Base-by-base conservation (phyloP, 2,113 vertebrate genomes). In the Turnix velox region DNA sequence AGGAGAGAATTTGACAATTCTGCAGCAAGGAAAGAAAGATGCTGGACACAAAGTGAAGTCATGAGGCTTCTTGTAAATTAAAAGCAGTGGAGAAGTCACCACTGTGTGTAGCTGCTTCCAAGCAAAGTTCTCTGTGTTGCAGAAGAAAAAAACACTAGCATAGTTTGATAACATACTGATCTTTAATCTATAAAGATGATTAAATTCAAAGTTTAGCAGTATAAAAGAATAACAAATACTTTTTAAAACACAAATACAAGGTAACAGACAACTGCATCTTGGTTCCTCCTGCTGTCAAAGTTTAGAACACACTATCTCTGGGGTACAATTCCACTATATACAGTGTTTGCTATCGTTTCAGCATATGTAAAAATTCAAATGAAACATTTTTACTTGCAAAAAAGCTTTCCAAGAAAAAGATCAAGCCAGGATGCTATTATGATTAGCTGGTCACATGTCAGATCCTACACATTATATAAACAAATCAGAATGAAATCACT, bases 131-230 rank as follows among this genome's bases (percentile, higher is more conserved):
- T 22, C 39, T 42, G 22, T 35, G n/a, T n/a, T 40, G 31, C 15
- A 68, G 68, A 90, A 92, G 24, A 93, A 94, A 94, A 94, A 94
- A 75, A 15, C 35, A 84, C 16, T 12, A 88, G 6, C 74, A 43
- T 1, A 54, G 45, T 86, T 80, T 66, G 82, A 92, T 91, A 96
- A 69, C 90, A 95, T 94, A 95, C 66, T 96, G 92, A 91, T 90
- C 95, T 97, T 97, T 97, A 97, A 97, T 97, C 96, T 96, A 96
- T 91, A 92, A 94, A 95, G 95, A 94, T 92, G 96, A 95, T 96
- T 96, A 98, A 97, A 95, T 96, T 96, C 97, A 83, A 96, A 95
- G 94, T 96, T 97, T 95, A 97, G 92, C 88, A 94, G 87, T 95
- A 95, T 75, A 87, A 96, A 97, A 97, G 95, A 80, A 79, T 94